phyloP scores from a whole-genome alignment of 2,888 invertebrate species.

The Euzetes globulus region DNA sequence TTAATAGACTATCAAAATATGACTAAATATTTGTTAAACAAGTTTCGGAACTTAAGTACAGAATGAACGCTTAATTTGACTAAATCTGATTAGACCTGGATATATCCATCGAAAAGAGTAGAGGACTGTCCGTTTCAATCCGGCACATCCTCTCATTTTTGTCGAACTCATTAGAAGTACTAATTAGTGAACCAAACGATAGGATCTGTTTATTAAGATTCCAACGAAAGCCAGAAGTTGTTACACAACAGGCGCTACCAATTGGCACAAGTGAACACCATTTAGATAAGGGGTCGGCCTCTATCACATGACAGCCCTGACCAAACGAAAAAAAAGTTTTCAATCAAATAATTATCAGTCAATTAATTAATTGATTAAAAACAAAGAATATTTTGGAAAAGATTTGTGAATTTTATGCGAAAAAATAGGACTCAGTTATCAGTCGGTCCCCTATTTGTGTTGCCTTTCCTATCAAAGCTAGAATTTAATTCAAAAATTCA shows the following conservation, averaged over 20 bases:
- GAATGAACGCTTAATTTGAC: not conserved
- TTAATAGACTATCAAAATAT: not conserved
- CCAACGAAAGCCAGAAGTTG: conserved; percentile 31
- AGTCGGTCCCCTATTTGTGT: too few relatives aligned
- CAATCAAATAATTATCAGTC: not conserved
- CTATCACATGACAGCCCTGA: conserved; percentile 31
- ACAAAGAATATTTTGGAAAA: not conserved
- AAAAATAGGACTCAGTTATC: too few relatives aligned
- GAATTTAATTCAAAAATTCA: too few relatives aligned
- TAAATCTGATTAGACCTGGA: not conserved
- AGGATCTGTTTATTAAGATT: conserved; percentile 26
- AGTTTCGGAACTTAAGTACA: not conserved
- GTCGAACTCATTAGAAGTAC: conserved; percentile 33
- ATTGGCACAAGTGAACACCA: conserved; percentile 34
- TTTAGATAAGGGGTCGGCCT: not conserved
- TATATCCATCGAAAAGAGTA: conserved; percentile 30
- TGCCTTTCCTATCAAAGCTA: too few relatives aligned
- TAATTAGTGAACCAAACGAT: conserved; percentile 29
- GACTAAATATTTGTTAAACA: not conserved
- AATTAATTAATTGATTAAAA: not conserved
- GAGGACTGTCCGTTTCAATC: conserved; percentile 6
- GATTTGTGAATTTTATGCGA: not conserved
- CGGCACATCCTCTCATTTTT: not conserved
- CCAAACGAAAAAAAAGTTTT: not conserved
- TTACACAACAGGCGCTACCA: not conserved